phyloP scores from a whole-genome alignment of 2,888 invertebrate species.

The Temnothorax ravouxi region DNA sequence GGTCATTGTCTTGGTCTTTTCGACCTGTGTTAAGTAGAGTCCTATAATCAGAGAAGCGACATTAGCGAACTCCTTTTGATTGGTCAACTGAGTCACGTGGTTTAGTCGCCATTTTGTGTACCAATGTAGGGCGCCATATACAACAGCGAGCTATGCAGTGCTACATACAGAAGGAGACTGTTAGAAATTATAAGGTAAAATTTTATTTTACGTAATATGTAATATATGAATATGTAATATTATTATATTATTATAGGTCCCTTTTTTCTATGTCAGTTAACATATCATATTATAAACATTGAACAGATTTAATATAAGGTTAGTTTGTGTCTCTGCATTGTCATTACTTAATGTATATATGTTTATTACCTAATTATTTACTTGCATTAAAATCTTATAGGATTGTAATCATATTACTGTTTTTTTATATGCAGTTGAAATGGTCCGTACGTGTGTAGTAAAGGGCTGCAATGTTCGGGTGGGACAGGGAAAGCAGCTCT shows the following conservation, averaged over 20 bases:
- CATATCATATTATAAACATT: background rate
- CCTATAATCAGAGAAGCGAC: too few species aligned
- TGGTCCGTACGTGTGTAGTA: background rate
- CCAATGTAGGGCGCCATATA: too few species aligned
- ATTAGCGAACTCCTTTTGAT: too few species aligned
- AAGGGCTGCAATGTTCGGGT: background rate
- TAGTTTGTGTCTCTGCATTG: background rate
- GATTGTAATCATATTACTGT: background rate
- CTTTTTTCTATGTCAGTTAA: too few species aligned
- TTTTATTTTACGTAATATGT: background rate
- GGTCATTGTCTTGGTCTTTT: too few species aligned
- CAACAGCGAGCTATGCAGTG: too few species aligned
- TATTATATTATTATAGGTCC: background rate
- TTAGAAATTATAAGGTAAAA: background rate
- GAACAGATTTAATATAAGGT: background rate
- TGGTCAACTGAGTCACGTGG: too few species aligned
- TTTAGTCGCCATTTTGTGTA: too few species aligned
- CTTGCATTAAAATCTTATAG: background rate
- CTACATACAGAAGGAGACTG: too few species aligned
- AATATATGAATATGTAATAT: background rate
- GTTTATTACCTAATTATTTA: background rate
- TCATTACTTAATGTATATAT: background rate
- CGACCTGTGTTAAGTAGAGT: too few species aligned
- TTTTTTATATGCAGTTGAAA: background rate
- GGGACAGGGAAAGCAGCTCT: background rate